Base-by-base conservation (phyloP, 2,888 invertebrate species). In the Adelognathus sp. region DNA sequence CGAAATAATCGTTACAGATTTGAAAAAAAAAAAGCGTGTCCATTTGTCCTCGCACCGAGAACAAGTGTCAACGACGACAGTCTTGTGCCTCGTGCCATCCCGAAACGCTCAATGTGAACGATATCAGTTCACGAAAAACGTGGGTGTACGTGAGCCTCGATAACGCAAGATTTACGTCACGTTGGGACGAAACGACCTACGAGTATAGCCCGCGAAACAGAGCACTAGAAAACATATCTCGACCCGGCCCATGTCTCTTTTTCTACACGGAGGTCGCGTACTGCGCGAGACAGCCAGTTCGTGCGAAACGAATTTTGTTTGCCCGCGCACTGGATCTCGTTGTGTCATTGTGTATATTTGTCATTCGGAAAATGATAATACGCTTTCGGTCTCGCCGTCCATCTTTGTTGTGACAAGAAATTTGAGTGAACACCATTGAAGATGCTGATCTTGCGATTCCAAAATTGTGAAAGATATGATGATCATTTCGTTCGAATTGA, bases 61-160 rank as follows among this genome's bases (percentile, higher is more conserved):
- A 71, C 64, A 44, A 63, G 50, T 29, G 11, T n/a, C n/a, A 46
- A 52, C 44, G 41, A 31, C 63, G 29, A 39, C 63, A 56, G 31
- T 50, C 63, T 52, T 36, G 36, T 29, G 39, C 50, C 58, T 70
- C 50, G 29, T 64, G 76, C 70, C 31, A 70, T 64, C 36, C 70
- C 46, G 50, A 70, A 71, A 76, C 71, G 71, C 70, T 46, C 16
- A 66, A 71, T 76, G 56, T 58, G 7, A 14, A 18, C 69, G 36
- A 63, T 76, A 58, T n/a, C 39, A 70, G 44, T 76, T 76, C 58
- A 21, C 31, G 29, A 9, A 50, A 3, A 63, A 61, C 14, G 39
- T 54, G 24, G 31, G 7, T 31, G 14, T 39, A n/a, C 33, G 18
- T 27, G 5, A 11, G 41, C 39, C 41, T 61, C 52, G 71, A 63